Conservation (phyloP, 1,140 invertebrate genomes). For the Myzus persicae region DNA sequence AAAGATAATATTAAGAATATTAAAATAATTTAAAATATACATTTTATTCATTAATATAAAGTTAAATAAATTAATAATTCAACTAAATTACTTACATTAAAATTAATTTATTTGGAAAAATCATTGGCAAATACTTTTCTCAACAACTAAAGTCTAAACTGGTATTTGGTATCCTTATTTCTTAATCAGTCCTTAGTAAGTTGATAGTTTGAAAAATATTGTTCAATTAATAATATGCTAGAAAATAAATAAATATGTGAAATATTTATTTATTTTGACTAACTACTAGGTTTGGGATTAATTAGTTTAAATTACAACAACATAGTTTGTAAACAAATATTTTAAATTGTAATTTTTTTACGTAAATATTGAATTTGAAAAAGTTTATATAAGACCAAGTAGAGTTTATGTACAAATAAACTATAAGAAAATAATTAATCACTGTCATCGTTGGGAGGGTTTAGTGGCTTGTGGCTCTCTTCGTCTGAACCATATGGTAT, state of each 20-base stretch:
- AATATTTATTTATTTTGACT: neutral
- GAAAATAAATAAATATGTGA: neutral
- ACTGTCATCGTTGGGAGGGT: constrained; percentile 71
- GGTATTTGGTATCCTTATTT: neutral
- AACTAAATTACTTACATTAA: neutral
- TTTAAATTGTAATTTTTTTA: neutral
- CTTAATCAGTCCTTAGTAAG: neutral
- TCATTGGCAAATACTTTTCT: neutral
- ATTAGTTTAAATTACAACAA: neutral
- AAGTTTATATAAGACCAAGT: neutral
- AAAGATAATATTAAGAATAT: neutral
- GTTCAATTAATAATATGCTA: neutral
- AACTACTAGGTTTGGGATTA: neutral
- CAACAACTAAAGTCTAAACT: neutral
- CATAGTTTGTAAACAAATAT: neutral
- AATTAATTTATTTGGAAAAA: neutral
- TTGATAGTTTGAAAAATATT: neutral
- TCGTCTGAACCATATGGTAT: constrained; percentile 94
- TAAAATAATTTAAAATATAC: neutral
- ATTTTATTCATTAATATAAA: neutral
- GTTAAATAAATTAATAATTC: neutral
- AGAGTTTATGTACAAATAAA: constrained; percentile 1
- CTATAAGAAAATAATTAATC: constrained; percentile 70
- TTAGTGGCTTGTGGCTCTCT: constrained; percentile 80
- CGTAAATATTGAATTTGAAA: neutral